Evolutionary conservation across 2,113 vertebrate species (phyloP), one percentile per base, ranked within the genome.

Genomic region (Anser brachyrhynchus): DNA sequence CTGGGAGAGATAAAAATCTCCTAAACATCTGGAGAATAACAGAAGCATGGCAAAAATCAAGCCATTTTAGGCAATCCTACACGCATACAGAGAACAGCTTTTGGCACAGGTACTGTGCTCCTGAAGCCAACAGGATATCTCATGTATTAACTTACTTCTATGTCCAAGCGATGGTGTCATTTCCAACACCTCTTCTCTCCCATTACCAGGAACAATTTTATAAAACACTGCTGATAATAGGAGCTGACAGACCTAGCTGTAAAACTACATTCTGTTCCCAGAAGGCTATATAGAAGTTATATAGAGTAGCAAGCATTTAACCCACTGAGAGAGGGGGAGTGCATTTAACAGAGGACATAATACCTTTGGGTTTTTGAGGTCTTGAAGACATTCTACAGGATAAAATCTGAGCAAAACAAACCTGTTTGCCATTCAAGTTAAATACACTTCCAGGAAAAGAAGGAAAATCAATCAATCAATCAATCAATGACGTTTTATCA

Each of bases 141-240:
- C 69, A 43, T 14, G 14, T 66, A 77, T 67, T n/a, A 84, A 41
- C 18, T 75, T 59, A 84, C 72, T 79, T 75, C 31, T 54, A 11
- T 3, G 6, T 79, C 71, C 81, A 82, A 92, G 41, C 3, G n/a
- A 55, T 46, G 33, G 43, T 78, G 61, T 81, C 4, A 86, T 51
- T 89, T 84, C 51, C 41, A 93, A 93, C 49, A 61, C 57, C 41
- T 89, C 21, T 67, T 90, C 76, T 62, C 72, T 87, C 54, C 54
- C 54, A 46, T 81, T 65, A 93, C 35, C 54, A 92, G 80, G 49
- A 84, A 75, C 20, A 62, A 76, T 73, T 95, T 87, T 67, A 91
- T 87, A 41, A 92, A 92, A 82, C 44, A 35, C 29, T 66, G 62
- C 77, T 91, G 49, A 78, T 79, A 81, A 66, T 13, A 58, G 52